Conservation (phyloP, 2,113 vertebrate genomes). For the Percopsis transmontana region DNA sequence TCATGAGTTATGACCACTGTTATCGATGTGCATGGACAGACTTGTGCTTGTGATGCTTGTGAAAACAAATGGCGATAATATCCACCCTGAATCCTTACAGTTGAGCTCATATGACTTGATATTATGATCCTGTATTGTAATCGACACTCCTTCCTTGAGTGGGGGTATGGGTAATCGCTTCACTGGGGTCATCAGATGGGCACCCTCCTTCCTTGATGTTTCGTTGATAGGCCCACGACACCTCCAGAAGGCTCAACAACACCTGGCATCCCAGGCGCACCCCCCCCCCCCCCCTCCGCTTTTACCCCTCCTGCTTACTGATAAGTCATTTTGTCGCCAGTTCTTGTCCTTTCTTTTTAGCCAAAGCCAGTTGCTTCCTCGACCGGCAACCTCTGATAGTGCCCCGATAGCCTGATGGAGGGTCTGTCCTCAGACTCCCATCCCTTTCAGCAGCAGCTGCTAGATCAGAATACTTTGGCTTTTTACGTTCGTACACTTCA, state of each 20-base stretch:
- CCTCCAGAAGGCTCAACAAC: slow-evolving; percentile 15
- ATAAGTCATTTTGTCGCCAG: background rate
- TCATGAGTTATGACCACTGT: too few species aligned
- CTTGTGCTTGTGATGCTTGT: too few species aligned
- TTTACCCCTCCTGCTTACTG: background rate
- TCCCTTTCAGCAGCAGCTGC: slow-evolving; percentile 1
- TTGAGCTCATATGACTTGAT: background rate
- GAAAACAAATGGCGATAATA: too few species aligned
- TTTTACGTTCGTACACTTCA: too few species aligned
- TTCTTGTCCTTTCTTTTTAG: slow-evolving; percentile 16
- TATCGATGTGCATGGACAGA: too few species aligned
- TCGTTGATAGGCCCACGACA: slow-evolving; percentile 13
- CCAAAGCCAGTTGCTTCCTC: slow-evolving; percentile 2
- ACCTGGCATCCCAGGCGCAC: slow-evolving; percentile 11
- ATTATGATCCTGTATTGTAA: background rate
- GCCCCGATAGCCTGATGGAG: background rate
- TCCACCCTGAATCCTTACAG: background rate
- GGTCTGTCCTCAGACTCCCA: slow-evolving; percentile 15
- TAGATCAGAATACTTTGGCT: too few species aligned
- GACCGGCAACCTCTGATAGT: slow-evolving; percentile 11
- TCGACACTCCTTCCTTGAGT: background rate
- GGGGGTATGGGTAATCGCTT: slow-evolving; percentile 6
- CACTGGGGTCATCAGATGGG: slow-evolving; percentile 14
- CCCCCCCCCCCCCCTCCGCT: slow-evolving; percentile 17
- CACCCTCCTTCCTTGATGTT: slow-evolving; percentile 17